Percentiles rank a stretch among this genome's conserved stretches.
These are phyloP conservation scores for Neogobius melanostomus DNA, from an alignment of 2,113 vertebrate genomes.

Conservation along the genomic window DNA sequence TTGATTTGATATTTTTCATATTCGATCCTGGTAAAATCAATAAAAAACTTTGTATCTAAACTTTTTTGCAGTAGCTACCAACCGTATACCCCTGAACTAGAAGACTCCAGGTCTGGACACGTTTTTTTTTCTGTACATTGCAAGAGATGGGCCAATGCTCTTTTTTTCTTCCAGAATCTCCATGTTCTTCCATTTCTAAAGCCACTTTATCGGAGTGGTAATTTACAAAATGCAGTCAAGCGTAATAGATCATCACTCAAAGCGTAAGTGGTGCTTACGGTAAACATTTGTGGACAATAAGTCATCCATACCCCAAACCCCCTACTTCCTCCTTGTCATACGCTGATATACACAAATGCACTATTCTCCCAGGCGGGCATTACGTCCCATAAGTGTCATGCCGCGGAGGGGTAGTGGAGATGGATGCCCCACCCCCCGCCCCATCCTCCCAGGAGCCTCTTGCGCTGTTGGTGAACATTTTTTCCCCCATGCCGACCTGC, in stretches of 20 bases:
- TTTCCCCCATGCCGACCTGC: constrained; percentile 24
- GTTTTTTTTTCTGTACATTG: not conserved
- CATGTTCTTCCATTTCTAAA: not conserved
- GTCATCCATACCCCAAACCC: not conserved
- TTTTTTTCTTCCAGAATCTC: not conserved
- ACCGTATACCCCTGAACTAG: no score
- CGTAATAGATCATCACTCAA: constrained; percentile 40
- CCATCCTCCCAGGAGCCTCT: constrained; percentile 42
- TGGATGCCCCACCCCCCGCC: constrained; percentile 47
- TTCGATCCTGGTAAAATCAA: no score
- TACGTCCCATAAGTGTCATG: constrained; percentile 60
- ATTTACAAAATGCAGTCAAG: constrained; percentile 32
- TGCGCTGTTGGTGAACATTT: constrained; percentile 13
- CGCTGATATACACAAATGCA: constrained; percentile 22
- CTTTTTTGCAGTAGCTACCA: no score
- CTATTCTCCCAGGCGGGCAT: constrained; percentile 41
- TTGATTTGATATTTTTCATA: no score
- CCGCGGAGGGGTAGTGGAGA: constrained; percentile 44
- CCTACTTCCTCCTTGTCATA: constrained; percentile 6
- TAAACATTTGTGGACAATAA: constrained; percentile 41
- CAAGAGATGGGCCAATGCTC: no score
- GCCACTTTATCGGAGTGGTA: not conserved
- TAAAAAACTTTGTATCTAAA: no score
- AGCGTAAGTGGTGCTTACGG: constrained; percentile 20
- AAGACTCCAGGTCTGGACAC: not conserved